These are phyloP conservation scores for Hepsetus odoe DNA, from an alignment of 2,113 vertebrate genomes.

Conservation along the genomic window DNA sequence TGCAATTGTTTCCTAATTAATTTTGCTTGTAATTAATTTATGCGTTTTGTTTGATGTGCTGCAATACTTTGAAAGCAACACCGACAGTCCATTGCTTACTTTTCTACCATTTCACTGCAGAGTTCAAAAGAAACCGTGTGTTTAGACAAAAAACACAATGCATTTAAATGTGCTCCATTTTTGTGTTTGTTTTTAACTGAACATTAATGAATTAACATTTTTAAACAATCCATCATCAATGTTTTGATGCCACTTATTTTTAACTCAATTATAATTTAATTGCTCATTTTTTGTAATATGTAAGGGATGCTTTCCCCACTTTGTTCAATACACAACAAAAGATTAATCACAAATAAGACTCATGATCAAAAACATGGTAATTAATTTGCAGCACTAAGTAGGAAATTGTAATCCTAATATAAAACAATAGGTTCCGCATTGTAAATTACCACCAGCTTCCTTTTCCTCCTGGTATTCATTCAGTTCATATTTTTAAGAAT, in stretches of 20 bases:
- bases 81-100: slow-evolving; percentile 67
- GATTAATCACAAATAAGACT: slow-evolving; percentile 74
- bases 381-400: slow-evolving; percentile 74
- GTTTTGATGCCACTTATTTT: slow-evolving; percentile 75
- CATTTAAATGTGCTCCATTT: slow-evolving; percentile 79
- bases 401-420: slow-evolving; percentile 74
- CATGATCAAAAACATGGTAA: slow-evolving; percentile 82
- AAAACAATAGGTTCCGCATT: slow-evolving; percentile 66
- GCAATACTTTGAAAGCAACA: slow-evolving; percentile 74
- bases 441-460: slow-evolving; percentile 67
- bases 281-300: slow-evolving; percentile 74
- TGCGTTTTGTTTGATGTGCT: slow-evolving; percentile 73
- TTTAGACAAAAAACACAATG: slow-evolving; percentile 67
- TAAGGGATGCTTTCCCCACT: slow-evolving; percentile 68
- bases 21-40: slow-evolving; percentile 72
- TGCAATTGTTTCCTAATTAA: slow-evolving; percentile 80
- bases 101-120: slow-evolving; percentile 69
- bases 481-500: neutral
- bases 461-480: slow-evolving; percentile 53
- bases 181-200: slow-evolving; percentile 74
- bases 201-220: slow-evolving; percentile 79
- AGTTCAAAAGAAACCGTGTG: slow-evolving; percentile 78
- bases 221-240: slow-evolving; percentile 75
- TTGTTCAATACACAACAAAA: slow-evolving; percentile 77
- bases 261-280: slow-evolving; percentile 79